A percentile compares a stretch with the other conserved stretches of the same genome.
Conservation (phyloP, 2,888 invertebrate genomes). For the Eristalis tenax region DNA sequence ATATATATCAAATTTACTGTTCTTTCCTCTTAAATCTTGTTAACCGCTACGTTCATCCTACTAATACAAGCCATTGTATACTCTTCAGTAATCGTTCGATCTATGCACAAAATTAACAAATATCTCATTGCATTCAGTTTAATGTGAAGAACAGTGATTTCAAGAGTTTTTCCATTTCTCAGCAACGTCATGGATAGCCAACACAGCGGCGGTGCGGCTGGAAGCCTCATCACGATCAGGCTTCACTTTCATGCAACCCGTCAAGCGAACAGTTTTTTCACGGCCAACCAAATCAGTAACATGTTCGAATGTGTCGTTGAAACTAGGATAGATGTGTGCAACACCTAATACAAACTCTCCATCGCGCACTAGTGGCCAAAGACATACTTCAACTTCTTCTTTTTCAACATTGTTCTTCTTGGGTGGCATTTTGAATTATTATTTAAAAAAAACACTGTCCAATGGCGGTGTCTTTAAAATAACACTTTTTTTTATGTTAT, state of each 20-base stretch:
- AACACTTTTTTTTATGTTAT: too few relatives aligned
- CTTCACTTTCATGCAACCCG: conserved; percentile 99
- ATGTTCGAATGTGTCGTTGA: conserved; percentile 99
- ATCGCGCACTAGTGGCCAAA: conserved; percentile 97
- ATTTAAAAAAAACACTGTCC: too few relatives aligned
- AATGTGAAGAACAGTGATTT: conserved; percentile 98
- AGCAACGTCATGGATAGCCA: conserved; percentile 98
- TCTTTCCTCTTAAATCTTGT: too few relatives aligned
- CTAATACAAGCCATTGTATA: too few relatives aligned
- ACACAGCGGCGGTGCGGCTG: conserved; percentile 99
- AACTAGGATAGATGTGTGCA: conserved; percentile 99
- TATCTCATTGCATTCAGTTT: conserved; percentile 99
- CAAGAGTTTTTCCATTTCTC: conserved; percentile 98
- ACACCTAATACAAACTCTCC: conserved; percentile 99
- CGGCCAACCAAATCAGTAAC: conserved; percentile 99
- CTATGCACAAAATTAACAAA: too few relatives aligned
- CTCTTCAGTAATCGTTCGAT: too few relatives aligned
- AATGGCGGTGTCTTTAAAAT: too few relatives aligned
- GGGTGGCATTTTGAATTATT: conserved; percentile 91
- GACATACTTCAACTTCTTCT: conserved; percentile 97
- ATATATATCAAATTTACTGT: too few relatives aligned
- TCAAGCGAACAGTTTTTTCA: conserved; percentile 96
- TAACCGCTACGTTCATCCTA: too few relatives aligned
- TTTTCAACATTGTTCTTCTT: conserved; percentile 98
- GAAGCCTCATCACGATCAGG: conserved; percentile 99